Percentiles rank a stretch among this genome's conserved stretches.
Conservation (phyloP, 2,113 vertebrate species). For the Lanius collurio region DNA sequence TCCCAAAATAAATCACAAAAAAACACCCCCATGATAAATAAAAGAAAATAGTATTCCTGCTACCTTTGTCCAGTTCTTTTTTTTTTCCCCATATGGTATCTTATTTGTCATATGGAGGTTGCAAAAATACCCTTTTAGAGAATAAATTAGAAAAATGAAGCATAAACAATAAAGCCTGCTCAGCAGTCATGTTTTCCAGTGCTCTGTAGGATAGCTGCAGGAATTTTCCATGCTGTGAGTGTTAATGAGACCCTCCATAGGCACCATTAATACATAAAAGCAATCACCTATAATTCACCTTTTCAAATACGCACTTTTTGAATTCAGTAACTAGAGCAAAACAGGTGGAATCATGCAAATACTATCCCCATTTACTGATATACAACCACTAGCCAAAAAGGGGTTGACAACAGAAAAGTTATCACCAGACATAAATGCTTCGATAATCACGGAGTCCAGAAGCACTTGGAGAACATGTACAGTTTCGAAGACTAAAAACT, state of each 20-base stretch:
- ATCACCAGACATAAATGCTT: neutral
- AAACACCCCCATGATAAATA: constrained; percentile 8
- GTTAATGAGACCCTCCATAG: constrained; percentile 67
- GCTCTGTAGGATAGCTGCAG: constrained; percentile 54
- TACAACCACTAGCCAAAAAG: neutral
- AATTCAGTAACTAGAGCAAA: constrained; percentile 41
- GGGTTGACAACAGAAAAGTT: neutral
- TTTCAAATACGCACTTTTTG: constrained; percentile 26
- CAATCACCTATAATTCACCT: constrained; percentile 61
- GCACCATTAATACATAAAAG: constrained; percentile 64
- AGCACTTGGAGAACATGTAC: neutral
- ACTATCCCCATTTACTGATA: neutral
- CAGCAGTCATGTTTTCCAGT: constrained; percentile 52
- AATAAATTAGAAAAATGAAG: constrained; percentile 63
- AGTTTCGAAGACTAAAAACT: neutral
- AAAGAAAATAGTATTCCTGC: constrained; percentile 17
- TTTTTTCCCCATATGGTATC: constrained; percentile 42
- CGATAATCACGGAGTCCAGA: neutral
- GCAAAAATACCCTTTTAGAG: constrained; percentile 42
- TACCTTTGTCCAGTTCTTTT: constrained; percentile 47
- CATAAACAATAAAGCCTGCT: constrained; percentile 62
- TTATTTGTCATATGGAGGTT: constrained; percentile 58
- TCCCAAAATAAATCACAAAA: constrained; percentile 3
- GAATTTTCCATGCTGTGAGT: constrained; percentile 64
- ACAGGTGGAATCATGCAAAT: neutral